phyloP scores from a whole-genome alignment of 2,797 vertebrate genomes.

The Pseudocheirus occidentalis region DNA sequence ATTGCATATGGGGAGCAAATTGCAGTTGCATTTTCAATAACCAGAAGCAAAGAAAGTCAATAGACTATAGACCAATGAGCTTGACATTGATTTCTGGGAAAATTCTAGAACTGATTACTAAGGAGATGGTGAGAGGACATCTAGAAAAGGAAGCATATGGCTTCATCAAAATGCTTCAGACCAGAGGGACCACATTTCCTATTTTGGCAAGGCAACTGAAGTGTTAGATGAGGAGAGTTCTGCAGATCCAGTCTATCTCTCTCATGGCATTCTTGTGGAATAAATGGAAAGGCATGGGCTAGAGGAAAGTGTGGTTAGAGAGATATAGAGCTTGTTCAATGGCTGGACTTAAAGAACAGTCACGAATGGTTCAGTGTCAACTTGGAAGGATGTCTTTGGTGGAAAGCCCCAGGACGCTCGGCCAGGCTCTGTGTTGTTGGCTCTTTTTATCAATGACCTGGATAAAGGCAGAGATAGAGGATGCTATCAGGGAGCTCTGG shows the following conservation, averaged over 20 bases:
- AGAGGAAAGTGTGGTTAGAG: no score
- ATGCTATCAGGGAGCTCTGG: no score
- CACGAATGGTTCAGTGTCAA: neutral
- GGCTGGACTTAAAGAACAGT: neutral
- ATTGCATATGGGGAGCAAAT: neutral
- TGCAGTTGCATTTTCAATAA: neutral
- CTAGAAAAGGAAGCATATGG: neutral
- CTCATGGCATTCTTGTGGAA: neutral
- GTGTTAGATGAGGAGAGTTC: neutral
- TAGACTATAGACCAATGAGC: neutral
- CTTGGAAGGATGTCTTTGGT: neutral
- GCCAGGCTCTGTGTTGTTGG: neutral
- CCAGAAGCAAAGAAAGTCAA: neutral
- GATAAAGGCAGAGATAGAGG: no score
- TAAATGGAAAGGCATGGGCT: neutral
- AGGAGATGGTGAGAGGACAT: neutral
- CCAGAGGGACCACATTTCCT: neutral
- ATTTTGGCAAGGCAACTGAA: neutral
- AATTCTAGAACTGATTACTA: no score
- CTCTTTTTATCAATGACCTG: neutral
- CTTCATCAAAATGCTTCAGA: neutral
- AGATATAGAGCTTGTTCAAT: neutral
- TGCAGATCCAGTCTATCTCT: neutral
- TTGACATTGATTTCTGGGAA: neutral
- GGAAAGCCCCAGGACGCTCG: neutral